Conservation (phyloP, 2,888 invertebrate species). For the Catocala nupta region DNA sequence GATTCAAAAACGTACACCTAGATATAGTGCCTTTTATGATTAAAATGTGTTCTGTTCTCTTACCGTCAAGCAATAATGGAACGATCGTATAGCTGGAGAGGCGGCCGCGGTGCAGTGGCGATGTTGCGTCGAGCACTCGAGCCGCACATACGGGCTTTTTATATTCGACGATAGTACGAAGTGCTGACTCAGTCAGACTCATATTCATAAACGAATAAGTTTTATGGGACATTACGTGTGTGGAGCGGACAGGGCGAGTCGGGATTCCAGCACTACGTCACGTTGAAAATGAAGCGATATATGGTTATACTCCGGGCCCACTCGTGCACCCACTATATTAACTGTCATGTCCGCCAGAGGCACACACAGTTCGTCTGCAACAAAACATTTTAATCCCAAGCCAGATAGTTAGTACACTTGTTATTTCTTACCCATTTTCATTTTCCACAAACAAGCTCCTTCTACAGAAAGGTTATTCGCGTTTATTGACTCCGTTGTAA, state of each 20-base stretch:
- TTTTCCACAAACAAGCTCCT: background rate
- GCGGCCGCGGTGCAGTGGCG: too few relatives aligned
- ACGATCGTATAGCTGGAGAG: constrained; percentile 10
- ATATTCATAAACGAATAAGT: constrained; percentile 27
- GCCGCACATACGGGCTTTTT: constrained; percentile 21
- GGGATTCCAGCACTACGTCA: background rate
- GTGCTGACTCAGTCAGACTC: constrained; percentile 26
- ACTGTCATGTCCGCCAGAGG: background rate
- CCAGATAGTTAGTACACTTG: background rate
- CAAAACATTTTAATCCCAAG: background rate
- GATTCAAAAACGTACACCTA: too few relatives aligned
- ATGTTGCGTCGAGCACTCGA: too few relatives aligned
- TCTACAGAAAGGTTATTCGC: constrained; percentile 2
- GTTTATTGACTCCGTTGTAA: constrained; percentile 4
- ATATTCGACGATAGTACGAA: constrained; percentile 14
- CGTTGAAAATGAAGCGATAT: background rate
- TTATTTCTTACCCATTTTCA: background rate
- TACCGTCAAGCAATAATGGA: constrained; percentile 24
- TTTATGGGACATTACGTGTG: constrained; percentile 18
- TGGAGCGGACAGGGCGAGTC: background rate
- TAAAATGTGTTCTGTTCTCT: constrained; percentile 21
- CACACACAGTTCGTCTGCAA: background rate
- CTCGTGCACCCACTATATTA: background rate
- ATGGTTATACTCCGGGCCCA: background rate
- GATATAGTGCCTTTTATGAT: constrained; percentile 5